phyloP scores from a whole-genome alignment of 2,797 vertebrate genomes.

The Gallinago solitaria region DNA sequence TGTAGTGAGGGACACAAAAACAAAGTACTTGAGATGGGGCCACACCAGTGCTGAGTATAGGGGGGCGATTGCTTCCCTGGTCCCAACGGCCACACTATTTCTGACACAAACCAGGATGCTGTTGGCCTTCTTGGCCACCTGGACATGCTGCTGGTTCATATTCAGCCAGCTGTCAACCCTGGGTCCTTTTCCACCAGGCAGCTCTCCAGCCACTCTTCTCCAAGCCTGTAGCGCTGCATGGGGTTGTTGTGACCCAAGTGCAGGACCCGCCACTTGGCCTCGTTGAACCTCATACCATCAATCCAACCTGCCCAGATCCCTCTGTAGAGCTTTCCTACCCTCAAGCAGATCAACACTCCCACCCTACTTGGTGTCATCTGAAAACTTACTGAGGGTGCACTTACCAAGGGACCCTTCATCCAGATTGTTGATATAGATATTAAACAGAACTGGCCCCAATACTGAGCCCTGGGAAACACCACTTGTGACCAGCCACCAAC shows the following conservation, averaged over 20 bases:
- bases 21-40: neutral
- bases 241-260: neutral
- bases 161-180: neutral
- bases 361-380: neutral
- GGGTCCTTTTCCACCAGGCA: neutral
- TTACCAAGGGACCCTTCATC: neutral
- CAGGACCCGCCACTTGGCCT: neutral
- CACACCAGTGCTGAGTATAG: neutral
- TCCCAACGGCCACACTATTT: neutral
- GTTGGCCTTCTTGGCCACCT: neutral
- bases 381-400: neutral
- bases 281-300: neutral
- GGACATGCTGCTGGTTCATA: neutral
- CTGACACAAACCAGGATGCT: neutral
- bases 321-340: neutral
- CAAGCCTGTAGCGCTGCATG: neutral
- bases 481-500: accelerated
- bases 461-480: neutral
- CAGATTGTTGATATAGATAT: neutral
- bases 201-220: neutral
- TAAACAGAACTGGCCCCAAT: neutral
- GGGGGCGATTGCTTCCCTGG: neutral
- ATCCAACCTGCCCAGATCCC: neutral
- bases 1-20: neutral
- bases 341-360: neutral